These are phyloP conservation scores for Dipus sagitta DNA, from an alignment of 2,797 vertebrate species.

Conservation along the genomic window DNA sequence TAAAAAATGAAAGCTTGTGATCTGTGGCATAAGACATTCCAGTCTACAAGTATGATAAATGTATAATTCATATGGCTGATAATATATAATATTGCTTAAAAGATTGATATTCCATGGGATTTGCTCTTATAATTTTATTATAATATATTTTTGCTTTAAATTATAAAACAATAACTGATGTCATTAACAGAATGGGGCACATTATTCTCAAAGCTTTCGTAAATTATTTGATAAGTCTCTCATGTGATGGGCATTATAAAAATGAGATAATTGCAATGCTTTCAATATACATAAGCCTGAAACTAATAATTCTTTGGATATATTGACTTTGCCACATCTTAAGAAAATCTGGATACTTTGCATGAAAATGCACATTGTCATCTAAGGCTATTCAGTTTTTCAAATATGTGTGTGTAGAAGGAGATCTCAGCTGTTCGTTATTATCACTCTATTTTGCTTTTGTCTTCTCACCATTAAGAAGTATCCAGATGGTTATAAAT, in stretches of 20 bases:
- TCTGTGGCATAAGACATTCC: not conserved
- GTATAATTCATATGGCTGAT: not conserved
- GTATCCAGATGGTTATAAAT: conserved; percentile 78
- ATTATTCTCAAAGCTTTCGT: not conserved
- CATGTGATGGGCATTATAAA: not conserved
- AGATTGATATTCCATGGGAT: not conserved
- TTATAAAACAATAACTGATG: not conserved
- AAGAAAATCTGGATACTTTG: not conserved
- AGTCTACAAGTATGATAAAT: not conserved
- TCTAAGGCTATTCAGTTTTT: not conserved
- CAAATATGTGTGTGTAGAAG: not conserved
- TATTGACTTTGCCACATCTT: not conserved
- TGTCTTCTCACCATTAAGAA: conserved; percentile 55
- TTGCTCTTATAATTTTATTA: not conserved
- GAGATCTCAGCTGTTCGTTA: conserved; percentile 62
- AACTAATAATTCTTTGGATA: not conserved
- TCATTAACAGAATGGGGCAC: not conserved
- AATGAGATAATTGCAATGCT: not conserved
- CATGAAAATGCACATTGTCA: not conserved
- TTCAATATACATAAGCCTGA: not conserved
- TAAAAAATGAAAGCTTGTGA: not conserved
- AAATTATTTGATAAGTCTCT: not conserved
- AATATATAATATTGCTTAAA: not conserved
- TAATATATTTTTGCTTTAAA: not conserved
- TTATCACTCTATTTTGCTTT: conserved; percentile 59